Percentiles rank a stretch among this genome's conserved stretches.
Evolutionary conservation across 1,140 invertebrate genomes (phyloP).

Genomic region (Drosophila teissieri): DNA sequence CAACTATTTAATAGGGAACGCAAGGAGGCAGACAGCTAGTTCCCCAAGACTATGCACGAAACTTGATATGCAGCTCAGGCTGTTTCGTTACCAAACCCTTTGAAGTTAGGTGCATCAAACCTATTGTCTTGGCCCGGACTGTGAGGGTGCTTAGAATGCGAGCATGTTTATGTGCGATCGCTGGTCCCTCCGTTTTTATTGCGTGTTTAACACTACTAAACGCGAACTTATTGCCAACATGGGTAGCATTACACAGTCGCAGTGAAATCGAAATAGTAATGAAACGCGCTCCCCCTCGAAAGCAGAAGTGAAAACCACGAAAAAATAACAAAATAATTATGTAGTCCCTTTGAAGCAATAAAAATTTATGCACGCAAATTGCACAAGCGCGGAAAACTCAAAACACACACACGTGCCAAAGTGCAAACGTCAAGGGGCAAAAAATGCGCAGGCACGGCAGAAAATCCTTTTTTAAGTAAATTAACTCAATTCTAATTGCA

Average conservation of each 20-base stretch:
- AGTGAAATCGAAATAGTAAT: constrained; percentile 76
- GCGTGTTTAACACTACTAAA: constrained; percentile 83
- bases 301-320: constrained; percentile 29
- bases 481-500: constrained; percentile 78
- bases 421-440: constrained; percentile 40
- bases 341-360: constrained; percentile 59
- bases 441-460: constrained; percentile 27
- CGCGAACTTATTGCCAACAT: constrained; percentile 75
- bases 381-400: constrained; percentile 37
- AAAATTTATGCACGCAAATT: constrained; percentile 73
- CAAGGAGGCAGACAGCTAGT: constrained; percentile 13
- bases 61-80: no score
- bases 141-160: constrained; percentile 23
- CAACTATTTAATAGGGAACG: constrained; percentile 10
- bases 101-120: neutral
- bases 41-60: no score
- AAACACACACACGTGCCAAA: constrained; percentile 47
- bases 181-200: constrained; percentile 51
- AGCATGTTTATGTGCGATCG: constrained; percentile 5
- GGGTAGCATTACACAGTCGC: constrained; percentile 78
- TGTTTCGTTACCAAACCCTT: neutral
- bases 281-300: constrained; percentile 40
- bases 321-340: constrained; percentile 59
- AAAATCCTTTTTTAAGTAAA: constrained; percentile 67
- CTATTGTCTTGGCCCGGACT: constrained; percentile 3